Percentiles rank a stretch among this genome's conserved stretches.
Conservation (phyloP, 2,113 vertebrate genomes). For the Chaetura pelagica region DNA sequence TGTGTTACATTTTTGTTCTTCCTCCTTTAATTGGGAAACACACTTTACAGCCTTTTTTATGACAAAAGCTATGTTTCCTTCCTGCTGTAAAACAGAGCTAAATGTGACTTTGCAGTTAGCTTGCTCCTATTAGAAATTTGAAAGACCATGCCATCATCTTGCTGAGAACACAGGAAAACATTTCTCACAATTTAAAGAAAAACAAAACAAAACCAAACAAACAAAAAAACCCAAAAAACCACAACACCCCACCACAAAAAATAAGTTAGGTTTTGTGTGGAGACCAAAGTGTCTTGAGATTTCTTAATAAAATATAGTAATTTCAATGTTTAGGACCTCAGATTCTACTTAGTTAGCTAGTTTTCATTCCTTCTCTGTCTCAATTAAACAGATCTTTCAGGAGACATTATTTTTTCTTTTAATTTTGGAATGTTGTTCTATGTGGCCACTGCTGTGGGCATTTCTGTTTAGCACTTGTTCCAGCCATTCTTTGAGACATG, state of each 20-base stretch:
- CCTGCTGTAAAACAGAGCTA: not conserved
- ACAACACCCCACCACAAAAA: too few relatives aligned
- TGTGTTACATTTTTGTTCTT: constrained; percentile 11
- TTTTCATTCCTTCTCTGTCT: not conserved
- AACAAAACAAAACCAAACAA: too few relatives aligned
- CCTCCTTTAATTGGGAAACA: not conserved
- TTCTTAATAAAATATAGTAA: rapidly evolving
- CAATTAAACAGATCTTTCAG: not conserved
- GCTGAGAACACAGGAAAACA: not conserved
- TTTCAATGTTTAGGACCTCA: not conserved
- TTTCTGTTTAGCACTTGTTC: not conserved
- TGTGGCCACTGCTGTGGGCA: too few relatives aligned
- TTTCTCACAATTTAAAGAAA: not conserved
- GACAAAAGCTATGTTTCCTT: not conserved
- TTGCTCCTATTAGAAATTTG: not conserved
- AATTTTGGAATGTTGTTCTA: not conserved
- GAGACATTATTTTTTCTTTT: not conserved
- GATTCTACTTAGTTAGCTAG: not conserved
- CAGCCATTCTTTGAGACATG: not conserved
- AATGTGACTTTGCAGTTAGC: not conserved
- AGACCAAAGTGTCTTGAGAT: not conserved
- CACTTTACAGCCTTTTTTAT: not conserved
- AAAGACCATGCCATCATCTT: not conserved
- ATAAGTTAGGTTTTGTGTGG: not conserved
- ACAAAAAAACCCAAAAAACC: too few relatives aligned